Evolutionary conservation across 2,888 invertebrate genomes (phyloP).

Genomic region (Thymelicus sylvestris): DNA sequence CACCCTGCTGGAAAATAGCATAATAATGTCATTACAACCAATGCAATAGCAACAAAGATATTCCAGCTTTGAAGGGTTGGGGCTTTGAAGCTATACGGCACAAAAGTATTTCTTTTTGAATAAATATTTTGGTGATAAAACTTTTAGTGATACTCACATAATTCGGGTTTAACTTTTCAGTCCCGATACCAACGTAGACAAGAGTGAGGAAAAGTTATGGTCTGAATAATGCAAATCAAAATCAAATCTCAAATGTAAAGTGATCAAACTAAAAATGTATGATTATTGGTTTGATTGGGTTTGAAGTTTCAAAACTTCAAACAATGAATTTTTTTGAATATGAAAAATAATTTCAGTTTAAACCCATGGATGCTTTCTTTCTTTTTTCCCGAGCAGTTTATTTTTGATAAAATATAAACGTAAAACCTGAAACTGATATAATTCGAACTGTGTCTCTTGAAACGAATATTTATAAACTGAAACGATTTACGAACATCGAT

Average conservation of each 20-base stretch:
- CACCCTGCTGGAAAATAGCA: background rate
- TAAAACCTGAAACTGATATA: too few relatives aligned
- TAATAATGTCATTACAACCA: background rate
- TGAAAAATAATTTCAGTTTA: too few relatives aligned
- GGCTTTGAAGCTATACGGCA: too few relatives aligned
- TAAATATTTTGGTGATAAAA: conserved; percentile 1
- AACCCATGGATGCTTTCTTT: too few relatives aligned
- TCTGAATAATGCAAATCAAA: background rate
- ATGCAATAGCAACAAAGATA: background rate
- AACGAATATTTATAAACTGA: too few relatives aligned
- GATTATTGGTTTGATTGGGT: too few relatives aligned
- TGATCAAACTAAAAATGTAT: background rate
- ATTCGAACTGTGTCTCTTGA: too few relatives aligned
- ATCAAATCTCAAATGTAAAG: background rate
- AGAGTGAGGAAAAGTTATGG: background rate
- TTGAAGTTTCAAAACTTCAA: too few relatives aligned
- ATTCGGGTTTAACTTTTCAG: background rate
- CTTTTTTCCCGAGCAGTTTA: background rate
- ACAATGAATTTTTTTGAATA: too few relatives aligned
- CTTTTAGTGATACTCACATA: background rate
- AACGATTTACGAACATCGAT: too few relatives aligned
- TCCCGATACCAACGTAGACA: background rate
- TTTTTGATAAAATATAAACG: background rate
- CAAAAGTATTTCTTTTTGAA: background rate
- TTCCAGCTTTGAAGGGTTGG: background rate